Base-by-base conservation (phyloP, 2,888 invertebrate genomes). In the Acleris emargana region DNA sequence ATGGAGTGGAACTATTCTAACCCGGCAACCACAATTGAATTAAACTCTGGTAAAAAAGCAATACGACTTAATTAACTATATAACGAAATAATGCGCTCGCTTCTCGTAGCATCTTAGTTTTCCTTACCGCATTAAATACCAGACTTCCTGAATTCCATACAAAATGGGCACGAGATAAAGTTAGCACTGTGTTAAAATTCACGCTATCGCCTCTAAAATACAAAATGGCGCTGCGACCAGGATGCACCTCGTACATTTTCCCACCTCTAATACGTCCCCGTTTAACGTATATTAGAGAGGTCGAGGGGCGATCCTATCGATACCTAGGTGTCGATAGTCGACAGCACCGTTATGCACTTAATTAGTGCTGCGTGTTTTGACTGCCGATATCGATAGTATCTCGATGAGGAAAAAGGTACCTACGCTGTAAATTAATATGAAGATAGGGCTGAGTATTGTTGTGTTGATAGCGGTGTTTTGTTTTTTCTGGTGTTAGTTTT, bases 301-400 rank as follows among this genome's bases (percentile, higher is more conserved):
- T 69, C 67, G 66, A 73, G 74, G 71, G 71, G 80, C 79, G 38
- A 38, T 72, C 73, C 72, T 77, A 78, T 79, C 80, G 68, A 76
- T 75, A 75, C 73, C 72, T 68, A 75, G 76, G 80, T 80, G 81
- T 79, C 75, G 77, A 77, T 77, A 74, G 73, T 67, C 67, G 69
- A 70, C 66, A 54, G 67, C 54, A 71, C 71, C 68, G 71, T 69
- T 71, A 68, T 47, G 51, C 51, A 60, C 64, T 62, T 71, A 71
- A 71, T 69, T 71, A 71, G 69, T 66, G 66, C 59, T 66, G 62
- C 67, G 63, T 62, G 67, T 64, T 68, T 63, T 64, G 68, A 67
- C 67, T 67, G 67, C 58, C 67, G 67, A 69, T 62, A 66, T 64
- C 55, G 63, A 55, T 66, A 66, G 32, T 16, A 59, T 59, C 55